These are phyloP conservation scores for Lophochroa leadbeateri DNA, from an alignment of 2,113 vertebrate genomes.

Conservation along the genomic window DNA sequence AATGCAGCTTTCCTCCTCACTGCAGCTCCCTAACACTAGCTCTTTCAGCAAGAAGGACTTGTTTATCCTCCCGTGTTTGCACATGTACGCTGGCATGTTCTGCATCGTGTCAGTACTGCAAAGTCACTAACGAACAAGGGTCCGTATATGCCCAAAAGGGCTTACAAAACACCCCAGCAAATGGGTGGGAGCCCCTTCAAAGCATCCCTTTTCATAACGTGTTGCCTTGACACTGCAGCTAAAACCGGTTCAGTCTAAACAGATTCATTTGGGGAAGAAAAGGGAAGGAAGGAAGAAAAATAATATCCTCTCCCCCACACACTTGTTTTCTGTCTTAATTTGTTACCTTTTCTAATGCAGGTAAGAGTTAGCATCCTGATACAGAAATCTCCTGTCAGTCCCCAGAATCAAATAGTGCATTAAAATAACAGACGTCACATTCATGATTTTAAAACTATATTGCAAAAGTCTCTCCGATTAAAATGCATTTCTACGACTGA, in stretches of 20 bases:
- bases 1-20: neutral
- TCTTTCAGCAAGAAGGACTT: neutral
- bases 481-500: neutral
- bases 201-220: neutral
- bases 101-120: neutral
- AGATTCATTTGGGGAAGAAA: neutral
- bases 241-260: neutral
- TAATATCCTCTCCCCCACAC: neutral
- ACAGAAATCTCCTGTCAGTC: neutral
- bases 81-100: neutral
- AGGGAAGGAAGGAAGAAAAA: neutral
- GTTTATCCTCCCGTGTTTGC: neutral
- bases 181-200: neutral
- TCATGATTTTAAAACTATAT: neutral
- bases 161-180: neutral
- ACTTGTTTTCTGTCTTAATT: neutral
- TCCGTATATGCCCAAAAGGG: fast-evolving
- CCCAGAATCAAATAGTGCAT: neutral
- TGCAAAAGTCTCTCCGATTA: neutral
- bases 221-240: neutral
- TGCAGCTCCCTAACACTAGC: neutral
- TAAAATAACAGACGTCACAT: neutral
- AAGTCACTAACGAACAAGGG: neutral
- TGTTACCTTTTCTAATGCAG: neutral
- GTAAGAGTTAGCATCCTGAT: neutral